Conservation (phyloP, 2,113 vertebrate genomes). For the Rhadina sibilatrix region DNA sequence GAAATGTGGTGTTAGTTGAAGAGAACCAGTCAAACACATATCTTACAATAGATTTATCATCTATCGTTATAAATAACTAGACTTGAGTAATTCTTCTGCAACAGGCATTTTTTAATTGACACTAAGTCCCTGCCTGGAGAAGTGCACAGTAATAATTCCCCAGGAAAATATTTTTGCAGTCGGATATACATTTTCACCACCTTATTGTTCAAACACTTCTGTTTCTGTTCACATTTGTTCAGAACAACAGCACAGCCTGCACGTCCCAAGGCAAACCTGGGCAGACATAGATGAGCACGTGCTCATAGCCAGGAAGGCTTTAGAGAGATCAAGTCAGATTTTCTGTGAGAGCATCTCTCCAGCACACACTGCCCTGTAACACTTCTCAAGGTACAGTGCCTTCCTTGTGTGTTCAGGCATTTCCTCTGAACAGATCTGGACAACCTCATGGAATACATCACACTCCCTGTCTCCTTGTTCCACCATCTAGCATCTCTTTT, state of each 20-base stretch:
- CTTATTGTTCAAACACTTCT: background rate
- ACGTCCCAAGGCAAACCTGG: background rate
- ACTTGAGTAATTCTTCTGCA: background rate
- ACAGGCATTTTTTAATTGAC: background rate
- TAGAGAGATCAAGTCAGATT: background rate
- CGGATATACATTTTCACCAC: background rate
- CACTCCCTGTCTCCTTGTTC: background rate
- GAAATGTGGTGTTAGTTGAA: background rate
- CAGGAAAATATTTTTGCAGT: background rate
- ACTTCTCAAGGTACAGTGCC: background rate
- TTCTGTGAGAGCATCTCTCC: background rate
- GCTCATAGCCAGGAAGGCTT: background rate
- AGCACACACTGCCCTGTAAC: background rate
- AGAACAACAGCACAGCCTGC: background rate
- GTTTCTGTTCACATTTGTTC: background rate
- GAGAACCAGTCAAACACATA: background rate
- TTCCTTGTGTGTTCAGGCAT: background rate
- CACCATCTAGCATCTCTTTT: background rate
- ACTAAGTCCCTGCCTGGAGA: background rate
- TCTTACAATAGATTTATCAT: background rate
- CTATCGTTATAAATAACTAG: background rate
- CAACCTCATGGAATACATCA: background rate
- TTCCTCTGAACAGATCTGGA: background rate
- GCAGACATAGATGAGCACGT: rapidly evolving
- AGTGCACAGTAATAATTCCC: background rate